Evolutionary conservation across 2,888 invertebrate species (phyloP), one percentile per base, ranked within the genome.

Genomic region (Andrena minutula): DNA sequence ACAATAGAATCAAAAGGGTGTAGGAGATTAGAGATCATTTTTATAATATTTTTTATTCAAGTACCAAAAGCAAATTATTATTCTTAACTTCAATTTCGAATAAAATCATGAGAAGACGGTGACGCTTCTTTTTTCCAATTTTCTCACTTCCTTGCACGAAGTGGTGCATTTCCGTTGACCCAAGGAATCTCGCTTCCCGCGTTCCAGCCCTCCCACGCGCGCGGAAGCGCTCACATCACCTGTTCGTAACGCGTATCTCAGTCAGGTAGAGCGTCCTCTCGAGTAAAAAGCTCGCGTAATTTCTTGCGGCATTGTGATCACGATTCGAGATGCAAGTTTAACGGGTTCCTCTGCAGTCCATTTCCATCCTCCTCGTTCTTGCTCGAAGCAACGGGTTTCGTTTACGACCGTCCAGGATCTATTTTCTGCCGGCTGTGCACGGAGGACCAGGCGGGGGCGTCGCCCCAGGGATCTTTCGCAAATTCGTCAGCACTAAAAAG

Each of bases 401-500:
- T 65, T 65, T 65, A 49, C 41, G 65, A 65, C 16, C 65, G 26
- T 23, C 16, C 28, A 28, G n/a, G 2, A 16, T 49, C 28, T 65
- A 65, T 65, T 65, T 30, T 41, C 23, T 41, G 64, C 16, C 41
- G 41, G 4, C 16, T 41, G 16, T 41, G 64, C 12, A 7, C 41
- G 12, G 41, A 41, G 30, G 23, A 26, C 23, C 23, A 20, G 10
- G 20, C 56, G 56, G 23, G 56, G 4, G 56, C 20, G 23, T 20
- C 23, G 10, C 20, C 20, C 58, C 41, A 16, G 41, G 35, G 75
- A 51, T 73, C 63, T 12, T 2, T 35, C 32, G 66, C 26, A 77
- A 75, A 81, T 75, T 83, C 76, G 70, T 71, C 58, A 56, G 10
- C 26, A 8, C 2, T 53, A 20, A 53, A 53, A 12, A 41, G 12